Conservation (phyloP, 2,113 vertebrate genomes). For the Eulacestoma nigropectus region DNA sequence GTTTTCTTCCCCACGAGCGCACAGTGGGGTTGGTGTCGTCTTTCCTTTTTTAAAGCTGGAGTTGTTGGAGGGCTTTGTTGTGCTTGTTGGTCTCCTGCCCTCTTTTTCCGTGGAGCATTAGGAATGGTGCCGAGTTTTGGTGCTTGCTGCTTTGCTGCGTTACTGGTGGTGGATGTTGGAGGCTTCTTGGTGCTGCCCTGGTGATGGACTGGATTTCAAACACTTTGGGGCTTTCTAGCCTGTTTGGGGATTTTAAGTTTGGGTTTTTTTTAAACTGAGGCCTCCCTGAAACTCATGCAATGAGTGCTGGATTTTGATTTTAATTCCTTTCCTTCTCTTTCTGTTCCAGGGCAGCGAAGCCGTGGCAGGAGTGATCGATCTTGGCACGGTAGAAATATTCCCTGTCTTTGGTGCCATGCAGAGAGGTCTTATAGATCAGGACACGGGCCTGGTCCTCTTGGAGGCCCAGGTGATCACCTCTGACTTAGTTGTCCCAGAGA, state of each 20-base stretch:
- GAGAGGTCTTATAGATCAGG: conserved; percentile 93
- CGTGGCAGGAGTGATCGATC: conserved; percentile 91
- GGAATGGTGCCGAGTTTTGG: not conserved
- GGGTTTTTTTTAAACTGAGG: not conserved
- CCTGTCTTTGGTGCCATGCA: conserved; percentile 88
- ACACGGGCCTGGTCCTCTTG: conserved; percentile 83
- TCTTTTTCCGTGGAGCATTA: not conserved
- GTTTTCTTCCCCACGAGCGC: not conserved
- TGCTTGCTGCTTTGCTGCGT: conserved; percentile 56
- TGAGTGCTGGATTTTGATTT: not conserved
- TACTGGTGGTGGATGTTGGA: not conserved
- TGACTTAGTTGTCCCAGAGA: conserved; percentile 82
- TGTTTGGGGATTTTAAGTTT: not conserved
- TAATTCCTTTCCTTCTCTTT: conserved; percentile 35
- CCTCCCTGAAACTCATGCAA: not conserved
- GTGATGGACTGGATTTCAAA: conserved; percentile 22
- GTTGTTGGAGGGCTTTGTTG: not conserved
- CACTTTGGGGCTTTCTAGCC: not conserved
- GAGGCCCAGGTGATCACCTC: conserved; percentile 87
- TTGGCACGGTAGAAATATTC: conserved; percentile 92
- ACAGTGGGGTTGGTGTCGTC: not conserved
- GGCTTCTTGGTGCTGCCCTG: conserved; percentile 63
- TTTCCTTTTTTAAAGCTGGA: not conserved
- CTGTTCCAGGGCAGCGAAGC: conserved; percentile 74
- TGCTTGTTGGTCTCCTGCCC: not conserved